Conservation (phyloP, 2,797 vertebrate species). For the Chelonia mydas region DNA sequence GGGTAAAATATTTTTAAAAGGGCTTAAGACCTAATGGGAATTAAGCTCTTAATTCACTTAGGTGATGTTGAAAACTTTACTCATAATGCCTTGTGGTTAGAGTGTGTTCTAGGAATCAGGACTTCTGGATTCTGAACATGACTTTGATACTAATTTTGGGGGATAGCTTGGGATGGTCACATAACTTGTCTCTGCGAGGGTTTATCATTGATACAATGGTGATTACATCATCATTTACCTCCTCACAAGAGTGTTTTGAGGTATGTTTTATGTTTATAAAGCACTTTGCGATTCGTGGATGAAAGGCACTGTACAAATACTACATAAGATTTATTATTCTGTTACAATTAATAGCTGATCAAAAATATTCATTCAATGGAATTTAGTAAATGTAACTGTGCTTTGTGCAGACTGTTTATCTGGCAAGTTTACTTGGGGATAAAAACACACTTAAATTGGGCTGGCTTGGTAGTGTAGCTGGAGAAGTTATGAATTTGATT, state of each 20-base stretch:
- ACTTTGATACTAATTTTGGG: background rate
- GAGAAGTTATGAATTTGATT: fast-evolving
- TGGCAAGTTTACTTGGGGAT: background rate
- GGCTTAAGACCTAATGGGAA: background rate
- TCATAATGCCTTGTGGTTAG: background rate
- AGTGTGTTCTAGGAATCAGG: background rate
- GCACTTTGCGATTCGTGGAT: background rate
- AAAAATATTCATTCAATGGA: background rate
- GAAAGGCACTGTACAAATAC: background rate
- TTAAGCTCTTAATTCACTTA: conserved; percentile 4
- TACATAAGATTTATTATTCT: background rate
- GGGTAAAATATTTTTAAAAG: background rate
- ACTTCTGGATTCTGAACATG: background rate
- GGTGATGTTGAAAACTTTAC: background rate
- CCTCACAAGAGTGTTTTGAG: background rate
- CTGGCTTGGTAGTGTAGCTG: background rate
- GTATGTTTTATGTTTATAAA: background rate
- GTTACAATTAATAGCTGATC: background rate
- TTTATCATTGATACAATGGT: background rate
- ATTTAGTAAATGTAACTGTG: background rate
- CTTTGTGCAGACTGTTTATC: background rate
- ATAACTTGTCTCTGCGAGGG: background rate
- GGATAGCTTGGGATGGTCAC: background rate
- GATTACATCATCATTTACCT: background rate
- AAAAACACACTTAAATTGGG: background rate